These are phyloP conservation scores for Stigmatopora nigra DNA, from an alignment of 2,113 vertebrate genomes.

Conservation along the genomic window DNA sequence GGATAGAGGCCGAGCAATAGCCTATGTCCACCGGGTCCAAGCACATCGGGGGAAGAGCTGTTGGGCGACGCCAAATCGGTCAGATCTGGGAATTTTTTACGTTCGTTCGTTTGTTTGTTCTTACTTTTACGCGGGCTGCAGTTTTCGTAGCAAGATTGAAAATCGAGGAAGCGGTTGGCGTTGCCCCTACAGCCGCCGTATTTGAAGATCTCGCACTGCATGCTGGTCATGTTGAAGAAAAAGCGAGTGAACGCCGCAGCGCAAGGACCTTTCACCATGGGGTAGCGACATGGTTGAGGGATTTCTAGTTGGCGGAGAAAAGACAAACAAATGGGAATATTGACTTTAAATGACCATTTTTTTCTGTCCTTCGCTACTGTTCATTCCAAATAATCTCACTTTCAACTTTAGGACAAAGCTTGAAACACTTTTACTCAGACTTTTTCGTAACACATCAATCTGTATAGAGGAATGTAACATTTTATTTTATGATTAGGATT, in stretches of 20 bases:
- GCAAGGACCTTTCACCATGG: conserved; percentile 67
- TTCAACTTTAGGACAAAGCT: too few species aligned
- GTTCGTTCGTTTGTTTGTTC: too few species aligned
- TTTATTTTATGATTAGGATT: too few species aligned
- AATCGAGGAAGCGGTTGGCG: conserved; percentile 74
- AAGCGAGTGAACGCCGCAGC: conserved; percentile 58
- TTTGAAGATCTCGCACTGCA: conserved; percentile 78
- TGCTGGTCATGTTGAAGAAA: conserved; percentile 83
- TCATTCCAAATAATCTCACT: too few species aligned
- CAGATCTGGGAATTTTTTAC: background rate
- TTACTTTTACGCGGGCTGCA: conserved; percentile 78
- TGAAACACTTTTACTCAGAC: too few species aligned
- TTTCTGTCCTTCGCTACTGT: too few species aligned
- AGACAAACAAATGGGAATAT: too few species aligned
- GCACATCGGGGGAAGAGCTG: conserved; percentile 77
- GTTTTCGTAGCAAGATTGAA: conserved; percentile 70
- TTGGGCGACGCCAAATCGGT: background rate
- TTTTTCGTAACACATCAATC: too few species aligned
- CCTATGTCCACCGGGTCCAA: conserved; percentile 78
- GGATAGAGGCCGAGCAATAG: conserved; percentile 75
- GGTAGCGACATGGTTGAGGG: conserved; percentile 76
- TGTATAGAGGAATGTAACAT: too few species aligned
- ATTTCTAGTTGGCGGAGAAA: conserved; percentile 69
- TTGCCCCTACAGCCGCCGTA: conserved; percentile 75
- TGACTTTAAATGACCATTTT: too few species aligned